phyloP scores from a whole-genome alignment of 2,888 invertebrate genomes.

The Aleiodes leptofemur region DNA sequence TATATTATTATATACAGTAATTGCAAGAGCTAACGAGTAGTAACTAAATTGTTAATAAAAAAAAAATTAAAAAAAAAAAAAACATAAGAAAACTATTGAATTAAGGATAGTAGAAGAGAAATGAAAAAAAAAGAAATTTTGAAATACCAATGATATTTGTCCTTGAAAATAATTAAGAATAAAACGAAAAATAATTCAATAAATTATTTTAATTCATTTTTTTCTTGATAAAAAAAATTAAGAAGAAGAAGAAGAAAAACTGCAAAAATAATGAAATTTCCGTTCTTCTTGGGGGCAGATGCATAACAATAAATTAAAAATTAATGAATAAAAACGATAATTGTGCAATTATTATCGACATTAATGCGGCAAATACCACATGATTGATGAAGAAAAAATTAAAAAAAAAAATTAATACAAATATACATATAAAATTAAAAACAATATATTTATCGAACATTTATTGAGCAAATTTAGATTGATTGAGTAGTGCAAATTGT shows the following conservation, averaged over 20 bases:
- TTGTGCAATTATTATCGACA: conserved; percentile 61
- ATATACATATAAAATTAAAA: conserved; percentile 67
- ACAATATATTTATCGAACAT: conserved; percentile 73
- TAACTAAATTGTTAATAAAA: conserved; percentile 48
- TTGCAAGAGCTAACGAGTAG: conserved; percentile 41
- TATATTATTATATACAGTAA: conserved; percentile 42
- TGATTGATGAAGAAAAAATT: conserved; percentile 55
- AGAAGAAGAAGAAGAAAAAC: conserved; percentile 3
- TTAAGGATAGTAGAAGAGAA: conserved; percentile 33
- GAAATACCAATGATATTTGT: background rate
- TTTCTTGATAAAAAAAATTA: conserved; percentile 48
- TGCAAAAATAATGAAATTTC: background rate
- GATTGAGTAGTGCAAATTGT: conserved; percentile 69
- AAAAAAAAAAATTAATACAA: conserved; percentile 58
- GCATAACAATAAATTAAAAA: conserved; percentile 53
- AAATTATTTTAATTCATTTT: background rate
- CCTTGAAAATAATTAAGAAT: conserved; percentile 14
- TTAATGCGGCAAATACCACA: conserved; percentile 59
- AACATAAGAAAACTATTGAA: conserved; percentile 32
- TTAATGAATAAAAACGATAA: conserved; percentile 56
- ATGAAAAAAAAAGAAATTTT: background rate
- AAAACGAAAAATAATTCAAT: conserved; percentile 28
- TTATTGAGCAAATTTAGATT: conserved; percentile 68
- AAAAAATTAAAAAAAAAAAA: conserved; percentile 30
- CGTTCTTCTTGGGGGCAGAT: conserved; percentile 13